Conservation (phyloP, 2,888 invertebrate genomes). For the Acrobasis consociella region DNA sequence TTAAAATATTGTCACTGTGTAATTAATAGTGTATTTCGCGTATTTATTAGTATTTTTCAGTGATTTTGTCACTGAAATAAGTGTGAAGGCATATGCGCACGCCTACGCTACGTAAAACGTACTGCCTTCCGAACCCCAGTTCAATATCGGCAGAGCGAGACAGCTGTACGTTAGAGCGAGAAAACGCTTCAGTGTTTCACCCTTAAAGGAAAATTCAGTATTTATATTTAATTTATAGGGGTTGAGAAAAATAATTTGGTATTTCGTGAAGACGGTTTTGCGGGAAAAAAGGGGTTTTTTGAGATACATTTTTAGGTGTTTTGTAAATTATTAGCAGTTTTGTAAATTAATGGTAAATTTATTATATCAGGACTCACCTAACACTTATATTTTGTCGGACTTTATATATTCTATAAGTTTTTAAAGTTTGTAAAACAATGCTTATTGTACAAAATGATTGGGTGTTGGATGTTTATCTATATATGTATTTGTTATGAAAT, state of each 20-base stretch:
- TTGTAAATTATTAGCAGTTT: too few relatives aligned
- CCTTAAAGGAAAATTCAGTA: conserved; percentile 11
- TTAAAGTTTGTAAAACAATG: too few relatives aligned
- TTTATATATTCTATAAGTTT: too few relatives aligned
- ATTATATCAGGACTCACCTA: too few relatives aligned
- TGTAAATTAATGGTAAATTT: too few relatives aligned
- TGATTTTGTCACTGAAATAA: not conserved
- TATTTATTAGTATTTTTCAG: conserved; percentile 1
- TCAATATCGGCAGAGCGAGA: conserved; percentile 11
- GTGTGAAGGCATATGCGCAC: not conserved
- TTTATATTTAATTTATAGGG: conserved; percentile 14
- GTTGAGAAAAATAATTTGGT: conserved; percentile 11
- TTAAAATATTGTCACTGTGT: conserved; percentile 1
- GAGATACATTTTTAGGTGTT: too few relatives aligned
- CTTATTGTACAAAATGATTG: too few relatives aligned
- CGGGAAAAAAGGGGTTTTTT: not conserved
- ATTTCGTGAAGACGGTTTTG: conserved; percentile 5
- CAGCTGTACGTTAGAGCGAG: conserved; percentile 3
- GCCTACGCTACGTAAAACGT: not conserved
- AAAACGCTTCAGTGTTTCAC: conserved; percentile 8
- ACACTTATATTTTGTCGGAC: too few relatives aligned
- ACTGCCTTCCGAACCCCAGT: not conserved
- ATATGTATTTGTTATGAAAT: too few relatives aligned
- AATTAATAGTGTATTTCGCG: not conserved
- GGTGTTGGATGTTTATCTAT: too few relatives aligned